These are phyloP conservation scores for Drosophila greeni DNA, from an alignment of 2,888 invertebrate species.

Conservation along the genomic window DNA sequence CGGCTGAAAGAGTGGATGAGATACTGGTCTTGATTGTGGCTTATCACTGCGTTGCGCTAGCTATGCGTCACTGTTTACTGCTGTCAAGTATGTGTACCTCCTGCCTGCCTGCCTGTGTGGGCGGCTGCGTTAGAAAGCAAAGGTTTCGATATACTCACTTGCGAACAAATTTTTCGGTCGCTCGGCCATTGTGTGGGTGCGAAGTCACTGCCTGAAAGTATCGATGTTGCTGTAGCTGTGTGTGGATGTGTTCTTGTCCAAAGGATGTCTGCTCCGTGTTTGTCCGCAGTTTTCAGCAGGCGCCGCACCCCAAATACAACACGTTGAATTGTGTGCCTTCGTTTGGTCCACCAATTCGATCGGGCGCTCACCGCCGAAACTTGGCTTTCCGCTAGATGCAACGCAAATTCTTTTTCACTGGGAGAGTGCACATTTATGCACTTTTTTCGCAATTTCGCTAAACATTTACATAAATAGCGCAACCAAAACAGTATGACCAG, in stretches of 20 bases:
- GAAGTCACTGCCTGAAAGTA: slow-evolving; percentile 19
- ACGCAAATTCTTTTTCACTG: slow-evolving; percentile 46
- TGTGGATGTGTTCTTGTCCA: slow-evolving; percentile 14
- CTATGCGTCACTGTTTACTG: slow-evolving; percentile 56
- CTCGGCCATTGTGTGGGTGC: slow-evolving; percentile 73
- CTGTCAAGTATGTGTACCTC: slow-evolving; percentile 26
- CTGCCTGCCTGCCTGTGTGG: slow-evolving; percentile 13
- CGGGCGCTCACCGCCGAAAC: slow-evolving; percentile 25
- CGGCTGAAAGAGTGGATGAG: slow-evolving; percentile 35
- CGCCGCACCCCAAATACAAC: slow-evolving; percentile 69
- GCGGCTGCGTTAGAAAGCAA: slow-evolving; percentile 50
- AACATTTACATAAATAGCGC: slow-evolving; percentile 64
- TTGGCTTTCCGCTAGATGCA: slow-evolving; percentile 32
- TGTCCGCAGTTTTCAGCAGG: slow-evolving; percentile 52
- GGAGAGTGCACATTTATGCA: slow-evolving; percentile 50
- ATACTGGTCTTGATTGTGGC: slow-evolving; percentile 24
- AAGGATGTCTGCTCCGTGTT: slow-evolving; percentile 35
- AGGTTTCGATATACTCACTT: slow-evolving; percentile 62
- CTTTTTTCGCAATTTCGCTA: slow-evolving; percentile 51
- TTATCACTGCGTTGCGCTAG: slow-evolving; percentile 55
- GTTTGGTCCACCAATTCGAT: slow-evolving; percentile 19
- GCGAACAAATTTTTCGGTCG: slow-evolving; percentile 78
- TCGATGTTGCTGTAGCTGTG: slow-evolving; percentile 34
- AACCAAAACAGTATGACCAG: slow-evolving; percentile 25
- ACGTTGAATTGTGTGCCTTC: slow-evolving; percentile 18